These are phyloP conservation scores for Myrmecobius fasciatus DNA, from an alignment of 2,113 vertebrate species.

Conservation along the genomic window DNA sequence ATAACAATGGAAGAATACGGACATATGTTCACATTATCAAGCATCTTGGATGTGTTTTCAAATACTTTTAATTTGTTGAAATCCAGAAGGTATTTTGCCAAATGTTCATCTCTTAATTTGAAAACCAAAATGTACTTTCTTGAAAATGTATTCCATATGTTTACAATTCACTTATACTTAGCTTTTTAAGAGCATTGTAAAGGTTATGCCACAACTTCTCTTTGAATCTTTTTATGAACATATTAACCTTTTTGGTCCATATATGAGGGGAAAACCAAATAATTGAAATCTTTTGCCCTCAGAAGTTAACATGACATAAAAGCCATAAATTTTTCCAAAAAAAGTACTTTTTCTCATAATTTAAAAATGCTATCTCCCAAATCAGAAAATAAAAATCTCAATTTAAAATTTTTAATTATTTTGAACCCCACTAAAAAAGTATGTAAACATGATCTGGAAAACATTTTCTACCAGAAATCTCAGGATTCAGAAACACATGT, in stretches of 20 bases:
- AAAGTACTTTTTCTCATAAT: conserved; percentile 26
- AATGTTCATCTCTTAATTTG: conserved; percentile 55
- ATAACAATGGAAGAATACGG: neutral
- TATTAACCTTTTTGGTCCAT: conserved; percentile 51
- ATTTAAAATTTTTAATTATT: conserved; percentile 29
- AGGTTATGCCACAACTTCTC: conserved; percentile 58
- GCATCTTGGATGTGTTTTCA: conserved; percentile 40
- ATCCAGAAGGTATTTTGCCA: conserved; percentile 48
- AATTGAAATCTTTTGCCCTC: conserved; percentile 3
- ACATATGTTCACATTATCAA: conserved; percentile 28
- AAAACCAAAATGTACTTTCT: conserved; percentile 52
- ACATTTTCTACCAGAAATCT: neutral
- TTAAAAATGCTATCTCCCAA: conserved; percentile 7
- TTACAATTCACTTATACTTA: conserved; percentile 58
- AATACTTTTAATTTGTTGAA: conserved; percentile 57
- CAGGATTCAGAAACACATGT: neutral
- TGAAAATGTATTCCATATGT: conserved; percentile 64
- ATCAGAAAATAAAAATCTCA: conserved; percentile 47
- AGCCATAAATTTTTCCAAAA: neutral
- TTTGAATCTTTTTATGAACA: conserved; percentile 22
- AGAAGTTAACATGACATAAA: neutral
- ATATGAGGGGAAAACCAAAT: neutral
- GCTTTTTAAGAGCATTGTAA: conserved; percentile 55
- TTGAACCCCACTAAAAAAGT: neutral
- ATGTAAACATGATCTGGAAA: neutral